Percentiles rank a stretch among this genome's conserved stretches.
Conservation (phyloP, 2,113 vertebrate genomes). For the Myocastor coypus region DNA sequence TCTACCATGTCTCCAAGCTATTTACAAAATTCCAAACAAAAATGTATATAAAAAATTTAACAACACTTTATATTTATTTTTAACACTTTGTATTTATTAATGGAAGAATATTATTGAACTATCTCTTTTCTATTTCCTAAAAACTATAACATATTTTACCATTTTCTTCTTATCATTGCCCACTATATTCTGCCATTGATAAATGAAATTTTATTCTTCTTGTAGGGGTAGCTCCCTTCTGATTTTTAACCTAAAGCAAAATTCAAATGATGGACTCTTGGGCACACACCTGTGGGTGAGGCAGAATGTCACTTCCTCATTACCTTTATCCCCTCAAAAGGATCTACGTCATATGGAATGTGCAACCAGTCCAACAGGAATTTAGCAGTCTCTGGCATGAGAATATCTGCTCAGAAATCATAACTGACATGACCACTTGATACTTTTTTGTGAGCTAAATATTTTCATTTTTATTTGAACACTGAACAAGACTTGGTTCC, state of each 20-base stretch:
- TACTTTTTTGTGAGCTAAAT: constrained; percentile 40
- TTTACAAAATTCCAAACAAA: constrained; percentile 43
- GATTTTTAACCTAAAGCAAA: constrained; percentile 52
- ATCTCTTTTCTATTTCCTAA: constrained; percentile 28
- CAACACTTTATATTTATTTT: not conserved
- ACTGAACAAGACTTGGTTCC: constrained; percentile 5
- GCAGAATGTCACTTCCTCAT: constrained; percentile 63
- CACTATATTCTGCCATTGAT: not conserved
- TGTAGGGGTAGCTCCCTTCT: not conserved
- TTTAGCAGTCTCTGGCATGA: constrained; percentile 51
- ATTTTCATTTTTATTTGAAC: constrained; percentile 27
- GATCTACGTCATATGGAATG: constrained; percentile 23
- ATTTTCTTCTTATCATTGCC: not conserved
- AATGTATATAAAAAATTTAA: constrained; percentile 33
- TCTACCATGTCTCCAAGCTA: not conserved
- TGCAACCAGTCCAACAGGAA: constrained; percentile 67
- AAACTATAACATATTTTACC: not conserved
- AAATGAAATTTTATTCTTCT: constrained; percentile 33
- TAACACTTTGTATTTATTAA: not conserved
- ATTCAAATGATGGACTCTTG: not conserved
- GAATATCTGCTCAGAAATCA: constrained; percentile 46
- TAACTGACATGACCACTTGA: constrained; percentile 31
- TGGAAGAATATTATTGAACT: not conserved
- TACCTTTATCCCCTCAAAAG: constrained; percentile 58
- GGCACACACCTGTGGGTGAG: constrained; percentile 56